Evolutionary conservation across 35 echinoderm and acorn worm genomes (phyloP).

Genomic region (Eucidaris tribuloides): DNA sequence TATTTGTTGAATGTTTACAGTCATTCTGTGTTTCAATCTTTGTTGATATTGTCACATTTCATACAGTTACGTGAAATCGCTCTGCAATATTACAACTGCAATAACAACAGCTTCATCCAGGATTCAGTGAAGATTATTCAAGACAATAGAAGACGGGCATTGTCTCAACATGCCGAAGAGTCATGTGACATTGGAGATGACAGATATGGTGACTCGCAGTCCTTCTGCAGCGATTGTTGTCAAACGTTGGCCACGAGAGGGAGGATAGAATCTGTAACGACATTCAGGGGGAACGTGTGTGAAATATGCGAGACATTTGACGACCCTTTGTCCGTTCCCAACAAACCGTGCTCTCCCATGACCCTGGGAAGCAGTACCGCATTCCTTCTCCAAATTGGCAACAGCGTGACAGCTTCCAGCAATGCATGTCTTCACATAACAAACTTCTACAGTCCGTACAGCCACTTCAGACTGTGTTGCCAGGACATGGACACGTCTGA

Average conservation of each 20-base stretch:
- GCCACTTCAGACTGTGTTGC: constrained; percentile 72
- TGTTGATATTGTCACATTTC: constrained; percentile 24
- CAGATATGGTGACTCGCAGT: not conserved
- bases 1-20: too few relatives aligned
- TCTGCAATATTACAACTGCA: constrained; percentile 73
- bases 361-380: constrained; percentile 13
- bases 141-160: not conserved
- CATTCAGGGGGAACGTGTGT: constrained; percentile 51
- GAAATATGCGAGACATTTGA: constrained; percentile 72
- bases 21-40: too few relatives aligned
- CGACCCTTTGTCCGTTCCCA: not conserved
- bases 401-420: constrained; percentile 28
- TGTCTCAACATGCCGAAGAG: not conserved
- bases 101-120: constrained; percentile 11
- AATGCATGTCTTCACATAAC: constrained; percentile 56
- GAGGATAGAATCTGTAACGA: constrained; percentile 9
- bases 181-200: not conserved
- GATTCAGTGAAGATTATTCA: not conserved
- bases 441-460: constrained; percentile 85
- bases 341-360: not conserved
- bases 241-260: constrained; percentile 53
- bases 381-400: constrained; percentile 15
- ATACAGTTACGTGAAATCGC: constrained; percentile 46
- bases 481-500: not conserved
- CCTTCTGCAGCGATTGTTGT: constrained; percentile 42